Conservation (phyloP, 1,140 invertebrate species). For the Trichonephila clavata region DNA sequence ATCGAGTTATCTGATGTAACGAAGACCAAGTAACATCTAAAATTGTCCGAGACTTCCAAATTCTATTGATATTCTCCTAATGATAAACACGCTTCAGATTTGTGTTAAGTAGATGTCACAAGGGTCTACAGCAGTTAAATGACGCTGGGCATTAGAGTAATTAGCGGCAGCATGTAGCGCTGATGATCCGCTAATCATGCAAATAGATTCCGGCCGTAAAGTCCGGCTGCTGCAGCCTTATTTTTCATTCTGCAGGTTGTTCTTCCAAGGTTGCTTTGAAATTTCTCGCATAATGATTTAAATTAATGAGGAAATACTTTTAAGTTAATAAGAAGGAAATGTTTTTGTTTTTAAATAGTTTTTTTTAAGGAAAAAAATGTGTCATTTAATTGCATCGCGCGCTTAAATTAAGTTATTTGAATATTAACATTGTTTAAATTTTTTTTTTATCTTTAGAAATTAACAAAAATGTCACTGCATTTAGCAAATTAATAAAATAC, state of each 20-base stretch:
- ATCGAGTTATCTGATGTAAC: background rate
- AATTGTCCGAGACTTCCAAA: background rate
- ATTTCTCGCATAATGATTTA: background rate
- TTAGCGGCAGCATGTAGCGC: conserved; percentile 1
- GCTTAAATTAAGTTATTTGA: too few relatives aligned
- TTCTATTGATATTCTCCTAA: background rate
- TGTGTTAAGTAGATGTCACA: conserved; percentile 32
- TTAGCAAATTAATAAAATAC: too few relatives aligned
- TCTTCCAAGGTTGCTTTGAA: background rate
- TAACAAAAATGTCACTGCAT: too few relatives aligned
- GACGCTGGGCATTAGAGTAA: conserved; percentile 50
- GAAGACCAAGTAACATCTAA: background rate
- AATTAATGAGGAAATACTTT: conserved; percentile 24
- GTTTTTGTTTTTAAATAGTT: too few relatives aligned
- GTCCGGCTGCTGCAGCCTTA: background rate
- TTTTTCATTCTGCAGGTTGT: background rate
- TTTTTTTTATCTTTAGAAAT: too few relatives aligned
- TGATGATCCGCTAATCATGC: conserved; percentile 34
- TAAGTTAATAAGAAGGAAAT: conserved; percentile 11
- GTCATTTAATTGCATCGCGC: too few relatives aligned
- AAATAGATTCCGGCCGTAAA: background rate
- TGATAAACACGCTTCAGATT: background rate
- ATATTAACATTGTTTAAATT: too few relatives aligned
- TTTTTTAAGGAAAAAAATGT: too few relatives aligned
- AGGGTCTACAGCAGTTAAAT: conserved; percentile 26